Base-by-base conservation (phyloP, 1,140 invertebrate species). In the Nylanderia fulva region DNA sequence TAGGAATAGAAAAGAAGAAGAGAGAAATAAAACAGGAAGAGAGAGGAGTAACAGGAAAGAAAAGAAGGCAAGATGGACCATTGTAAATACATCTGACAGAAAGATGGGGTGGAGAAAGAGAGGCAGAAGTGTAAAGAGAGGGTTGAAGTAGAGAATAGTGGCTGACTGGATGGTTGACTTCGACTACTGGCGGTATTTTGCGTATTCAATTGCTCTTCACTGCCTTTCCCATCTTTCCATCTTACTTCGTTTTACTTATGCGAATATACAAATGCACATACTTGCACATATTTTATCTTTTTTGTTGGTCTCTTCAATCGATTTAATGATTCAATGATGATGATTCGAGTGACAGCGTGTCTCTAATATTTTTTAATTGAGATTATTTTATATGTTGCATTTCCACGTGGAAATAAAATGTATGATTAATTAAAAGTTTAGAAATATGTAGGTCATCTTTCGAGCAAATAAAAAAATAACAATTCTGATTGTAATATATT, bases 191-290 rank as follows among this genome's bases (percentile, higher is more conserved):
- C 61, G 85, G 69, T 64, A 83, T 87, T 33, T 33, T 84, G 74
- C 90, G 88, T 89, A 90, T 89, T 89, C 85, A 89, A 86, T 79
- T 76, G 75, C 85, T 48, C 45, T 88, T 91, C 66, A 68, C 77
- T 87, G 72, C 72, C 77, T 76, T 64, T 71, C 82, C 74, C 71
- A 84, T 82, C 79, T 88, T 75, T 58, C 24, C 48, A 6, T 56
- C 36, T 75, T 74, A 54, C 27, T 29, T 13, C 33, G n/a, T 52
- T 63, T 76, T 76, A 76, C 24, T 76, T 63, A 56, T 18, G 2
- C 72, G 21, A 69, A 15, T 39, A 29, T 21, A 39, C 29, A 33
- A 33, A 33, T 33, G 29, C 29, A 33, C 29, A 33, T 33, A 33
- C 29, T n/a, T n/a, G 29, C 29, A 33, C 3, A 33, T 3, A 33